Evolutionary conservation across 2,113 vertebrate species (phyloP).

Genomic region (Todiramphus chloris): DNA sequence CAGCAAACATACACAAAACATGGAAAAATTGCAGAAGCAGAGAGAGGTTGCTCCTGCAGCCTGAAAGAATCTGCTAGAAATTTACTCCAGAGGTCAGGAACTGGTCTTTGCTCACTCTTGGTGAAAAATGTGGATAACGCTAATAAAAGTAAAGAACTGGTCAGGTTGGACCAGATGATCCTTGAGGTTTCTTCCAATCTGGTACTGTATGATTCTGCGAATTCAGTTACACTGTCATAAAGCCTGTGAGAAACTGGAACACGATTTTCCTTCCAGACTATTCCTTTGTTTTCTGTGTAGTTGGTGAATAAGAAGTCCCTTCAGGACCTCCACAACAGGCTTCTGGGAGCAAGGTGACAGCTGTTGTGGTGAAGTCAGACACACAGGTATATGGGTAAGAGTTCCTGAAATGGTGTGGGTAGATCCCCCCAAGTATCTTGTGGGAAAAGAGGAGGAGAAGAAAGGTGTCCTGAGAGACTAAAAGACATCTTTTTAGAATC

Average conservation of each 20-base stretch:
- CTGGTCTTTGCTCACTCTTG: neutral
- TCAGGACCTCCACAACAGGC: neutral
- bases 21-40: neutral
- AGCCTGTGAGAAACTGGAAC: neutral
- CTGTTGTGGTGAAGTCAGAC: too few relatives aligned
- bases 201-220: too few relatives aligned
- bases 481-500: neutral
- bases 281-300: neutral
- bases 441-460: neutral
- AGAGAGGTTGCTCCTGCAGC: neutral
- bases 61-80: neutral
- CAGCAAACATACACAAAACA: neutral
- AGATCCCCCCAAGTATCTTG: neutral
- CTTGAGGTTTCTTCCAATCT: too few relatives aligned
- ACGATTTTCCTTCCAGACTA: neutral
- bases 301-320: neutral
- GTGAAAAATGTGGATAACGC: neutral
- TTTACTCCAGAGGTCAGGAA: neutral
- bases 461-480: neutral
- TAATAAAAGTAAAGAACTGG: neutral
- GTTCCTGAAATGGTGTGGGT: neutral
- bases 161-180: too few relatives aligned
- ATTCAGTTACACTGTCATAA: neutral
- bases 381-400: too few relatives aligned
- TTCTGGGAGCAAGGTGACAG: neutral